Base-by-base conservation (phyloP, 2,888 invertebrate genomes). In the Thereva nobilitata region DNA sequence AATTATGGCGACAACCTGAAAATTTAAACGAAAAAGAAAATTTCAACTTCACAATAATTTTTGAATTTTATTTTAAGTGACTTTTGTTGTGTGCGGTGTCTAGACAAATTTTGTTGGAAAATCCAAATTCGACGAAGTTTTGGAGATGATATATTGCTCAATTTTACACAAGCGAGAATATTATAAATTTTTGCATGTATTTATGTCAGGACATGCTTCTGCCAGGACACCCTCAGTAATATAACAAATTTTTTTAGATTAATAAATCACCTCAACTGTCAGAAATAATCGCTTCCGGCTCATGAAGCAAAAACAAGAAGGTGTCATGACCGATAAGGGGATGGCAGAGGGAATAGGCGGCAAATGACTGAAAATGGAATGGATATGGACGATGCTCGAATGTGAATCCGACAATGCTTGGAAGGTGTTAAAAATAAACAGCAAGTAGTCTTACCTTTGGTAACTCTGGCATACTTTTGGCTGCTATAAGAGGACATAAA, bases 381-480 rank as follows among this genome's bases (percentile, higher is more conserved):
- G 10, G 38, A 50, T 50, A 9, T 57, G 23, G 23, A 23, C 57
- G 34, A 50, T 47, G 10, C 9, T 47, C 34, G 1, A 23, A 23
- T 23, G 23, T 23, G 23, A 23, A 23, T 59, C 57, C 47, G 47
- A 38, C 8, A 6, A 2, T 23, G 23, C 23, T 7, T 12, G 45
- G 35, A 12, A 12, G 57, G 12, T 44, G 45, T 37, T n/a, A 37
- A 59, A 59, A 45, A 38, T 41, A 38, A 47, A 38, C 41, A 44
- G 23, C 2, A 23, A 2, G n/a, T 38, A 35, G 56, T 67, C 64
- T 68, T 67, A 73, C 73, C 70, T 73, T 73, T 69, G 73, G 73
- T 44, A 73, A 70, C 70, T 73, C 71, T 47, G 72, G 72, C 67
- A 71, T 68, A 69, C 71, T 70, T 64, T 69, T 71, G 6, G 71